Base-by-base conservation (phyloP, 2,888 invertebrate species). In the Flexamia atlantica region DNA sequence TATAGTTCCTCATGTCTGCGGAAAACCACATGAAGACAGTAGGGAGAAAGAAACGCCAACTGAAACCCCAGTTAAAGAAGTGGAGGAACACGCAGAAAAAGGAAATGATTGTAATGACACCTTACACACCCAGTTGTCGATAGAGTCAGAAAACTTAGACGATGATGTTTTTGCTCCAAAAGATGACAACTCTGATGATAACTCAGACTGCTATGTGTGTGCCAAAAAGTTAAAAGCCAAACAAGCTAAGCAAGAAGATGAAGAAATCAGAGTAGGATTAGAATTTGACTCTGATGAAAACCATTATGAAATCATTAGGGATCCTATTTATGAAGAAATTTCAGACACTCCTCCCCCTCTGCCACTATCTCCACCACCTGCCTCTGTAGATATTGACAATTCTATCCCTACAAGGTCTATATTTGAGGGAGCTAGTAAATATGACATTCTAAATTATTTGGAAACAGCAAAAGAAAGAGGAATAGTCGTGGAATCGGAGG, bases 371-470 rank as follows among this genome's bases (percentile, higher is more conserved):
- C 96, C 96, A 0, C 96, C 96, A 0, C 91, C 92, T 85, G 92
- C 92, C n/a, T 91, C 94, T 28, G 93, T 94, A 87, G 92, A 94
- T 74, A 90, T 93, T 86, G 94, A 95, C 84, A 92, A 95, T 86
- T 95, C 95, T 82, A 92, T 91, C 84, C 94, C 92, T 86, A 93
- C 93, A 74, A 92, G 93, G 85, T 89, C 85, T 85, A 89, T 83
- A 60, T 88, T 81, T 85, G 85, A 87, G 91, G 94, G 96, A 80
- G 95, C 95, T 84, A 96, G 97, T 17, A 97, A 97, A 89, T 97
- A 97, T 88, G 97, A 98, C 88, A 96, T 98, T 88, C 92, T 98
- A 80, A 97, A 96, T 85, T 97, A 97, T 89, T 91, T 98, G 86
- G 97, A 97, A 85, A 97, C 97, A 89, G 96, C 97, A 85, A 95